A percentile compares a stretch with the other conserved stretches of the same genome.
Evolutionary conservation across 1,140 invertebrate genomes (phyloP).

Genomic region (Polypedilum pembai): DNA sequence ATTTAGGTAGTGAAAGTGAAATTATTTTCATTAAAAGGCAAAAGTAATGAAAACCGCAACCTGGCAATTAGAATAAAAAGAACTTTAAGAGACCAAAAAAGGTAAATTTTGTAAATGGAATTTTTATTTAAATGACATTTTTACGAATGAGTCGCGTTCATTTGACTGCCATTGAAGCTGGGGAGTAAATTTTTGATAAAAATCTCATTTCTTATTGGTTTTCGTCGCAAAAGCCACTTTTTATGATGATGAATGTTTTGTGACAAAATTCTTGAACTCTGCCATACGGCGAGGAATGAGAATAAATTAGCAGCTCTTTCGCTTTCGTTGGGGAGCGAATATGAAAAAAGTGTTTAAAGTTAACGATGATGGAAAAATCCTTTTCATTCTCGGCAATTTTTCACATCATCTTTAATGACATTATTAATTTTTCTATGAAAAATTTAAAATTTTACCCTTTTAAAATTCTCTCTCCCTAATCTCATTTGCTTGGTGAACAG

Average conservation of each 20-base stretch:
- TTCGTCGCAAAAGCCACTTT: no score
- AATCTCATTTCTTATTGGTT: no score
- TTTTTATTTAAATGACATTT: slow-evolving; percentile 27
- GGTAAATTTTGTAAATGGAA: slow-evolving; percentile 16
- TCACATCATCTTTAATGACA: slow-evolving; percentile 10
- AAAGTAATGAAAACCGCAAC: slow-evolving; percentile 12
- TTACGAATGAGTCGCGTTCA: neutral
- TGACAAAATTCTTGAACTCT: neutral
- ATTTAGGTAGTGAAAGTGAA: no score
- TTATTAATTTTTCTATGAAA: slow-evolving; percentile 14
- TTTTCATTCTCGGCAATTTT: neutral
- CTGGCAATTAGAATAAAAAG: slow-evolving; percentile 23
- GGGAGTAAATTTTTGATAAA: no score
- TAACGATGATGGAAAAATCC: slow-evolving; percentile 20
- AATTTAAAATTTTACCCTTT: neutral
- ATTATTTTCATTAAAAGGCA: no score
- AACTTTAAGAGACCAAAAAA: neutral
- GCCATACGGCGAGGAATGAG: neutral
- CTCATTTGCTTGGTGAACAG: neutral
- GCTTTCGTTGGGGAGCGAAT: neutral
- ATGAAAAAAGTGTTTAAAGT: slow-evolving; percentile 9
- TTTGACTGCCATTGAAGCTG: no score
- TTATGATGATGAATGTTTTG: neutral
- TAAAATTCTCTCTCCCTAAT: no score
- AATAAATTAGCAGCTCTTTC: neutral